phyloP scores from a whole-genome alignment of 2,888 invertebrate genomes.

The Synanthedon vespiformis region DNA sequence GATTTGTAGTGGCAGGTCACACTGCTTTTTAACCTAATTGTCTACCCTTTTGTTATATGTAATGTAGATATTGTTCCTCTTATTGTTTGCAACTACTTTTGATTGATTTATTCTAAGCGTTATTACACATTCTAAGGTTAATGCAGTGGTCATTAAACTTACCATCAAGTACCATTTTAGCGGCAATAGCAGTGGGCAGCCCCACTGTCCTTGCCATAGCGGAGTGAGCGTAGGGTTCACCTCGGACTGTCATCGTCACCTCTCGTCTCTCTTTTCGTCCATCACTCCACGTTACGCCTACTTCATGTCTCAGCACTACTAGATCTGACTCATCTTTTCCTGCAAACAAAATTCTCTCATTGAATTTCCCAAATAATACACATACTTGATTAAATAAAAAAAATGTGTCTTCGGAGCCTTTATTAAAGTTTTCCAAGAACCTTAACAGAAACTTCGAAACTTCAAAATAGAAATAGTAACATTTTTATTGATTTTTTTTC shows the following conservation, averaged over 20 bases:
- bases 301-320: constrained; percentile 92
- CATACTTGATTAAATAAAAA: not conserved
- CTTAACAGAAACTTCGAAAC: too few relatives aligned
- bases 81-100: too few relatives aligned
- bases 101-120: too few relatives aligned
- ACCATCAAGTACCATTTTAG: constrained; percentile 98
- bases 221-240: constrained; percentile 83
- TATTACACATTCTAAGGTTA: too few relatives aligned
- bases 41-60: too few relatives aligned
- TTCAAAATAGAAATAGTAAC: too few relatives aligned
- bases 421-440: too few relatives aligned
- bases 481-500: too few relatives aligned
- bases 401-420: too few relatives aligned
- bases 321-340: constrained; percentile 88
- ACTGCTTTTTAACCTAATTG: too few relatives aligned
- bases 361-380: not conserved
- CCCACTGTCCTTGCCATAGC: constrained; percentile 83
- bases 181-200: constrained; percentile 94
- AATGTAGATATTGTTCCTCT: too few relatives aligned
- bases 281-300: constrained; percentile 93
- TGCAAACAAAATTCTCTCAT: not conserved
- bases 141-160: constrained; percentile 9
- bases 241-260: constrained; percentile 91
- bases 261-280: constrained; percentile 83
- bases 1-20: too few relatives aligned